Base-by-base conservation (phyloP, 1,140 invertebrate species). In the Zaprionus taronus region DNA sequence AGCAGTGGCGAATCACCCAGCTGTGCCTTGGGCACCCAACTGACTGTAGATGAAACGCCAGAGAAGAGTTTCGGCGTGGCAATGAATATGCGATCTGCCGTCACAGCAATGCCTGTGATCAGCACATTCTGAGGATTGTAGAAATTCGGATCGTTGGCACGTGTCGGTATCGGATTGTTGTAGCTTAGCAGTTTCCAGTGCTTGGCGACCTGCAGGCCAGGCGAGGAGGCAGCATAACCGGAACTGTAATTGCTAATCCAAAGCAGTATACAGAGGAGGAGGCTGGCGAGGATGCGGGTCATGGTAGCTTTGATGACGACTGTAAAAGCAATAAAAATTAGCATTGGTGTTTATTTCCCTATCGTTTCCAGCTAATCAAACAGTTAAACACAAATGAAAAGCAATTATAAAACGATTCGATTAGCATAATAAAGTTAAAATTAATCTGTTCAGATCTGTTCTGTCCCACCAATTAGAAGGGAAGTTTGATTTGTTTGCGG, bases 161-260 rank as follows among this genome's bases (percentile, higher is more conserved):
- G 93, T 0, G 90, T 67, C 17, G 78, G 58, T 38, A 94, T 94
- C 0, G 95, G 94, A 61, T 96, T 95, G 72, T 96, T 95, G 80
- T 95, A 97, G 70, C 95, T 94, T 0, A 97, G 80, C 1, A 96
- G 83, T 20, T 94, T 95, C 96, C 96, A 97, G 92, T 97, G 95
- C 69, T 95, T 95, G 4, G 96, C 87, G 2, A 95, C 95, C 81
- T 97, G 95, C 4, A 97, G 56, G 11, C 75, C 67, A 61, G 83
- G 72, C 38, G 71, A 53, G 0, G 71, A 49, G 0, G 77, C 66
- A 14, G 78, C 61, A 34, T 66, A 22, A 5, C 12, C 65, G 17
- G 49, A 26, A 44, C 61, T 14, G 6, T 49, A 68, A 31, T 38
- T 66, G 24, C 53, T 17, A 31, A 62, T 11, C 72, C 69, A 77